phyloP scores from a whole-genome alignment of 2,797 vertebrate species.

The Clarias fuscus region DNA sequence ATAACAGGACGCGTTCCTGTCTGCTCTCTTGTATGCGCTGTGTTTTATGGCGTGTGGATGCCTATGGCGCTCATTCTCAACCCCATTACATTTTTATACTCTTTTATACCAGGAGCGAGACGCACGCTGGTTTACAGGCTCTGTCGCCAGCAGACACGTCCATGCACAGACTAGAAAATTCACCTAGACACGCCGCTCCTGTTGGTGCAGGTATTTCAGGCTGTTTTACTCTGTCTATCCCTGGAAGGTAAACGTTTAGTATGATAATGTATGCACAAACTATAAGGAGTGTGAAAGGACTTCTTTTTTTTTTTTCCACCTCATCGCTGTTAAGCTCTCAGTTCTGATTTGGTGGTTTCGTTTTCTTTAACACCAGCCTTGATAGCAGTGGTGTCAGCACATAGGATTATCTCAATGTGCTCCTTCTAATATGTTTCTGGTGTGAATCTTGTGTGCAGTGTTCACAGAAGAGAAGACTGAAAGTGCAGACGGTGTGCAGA shows the following conservation, averaged over 20 bases:
- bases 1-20: neutral
- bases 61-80: conserved; percentile 41
- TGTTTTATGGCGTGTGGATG: conserved; percentile 44
- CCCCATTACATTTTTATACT: conserved; percentile 48
- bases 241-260: neutral
- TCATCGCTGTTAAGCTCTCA: neutral
- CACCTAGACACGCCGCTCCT: conserved; percentile 9
- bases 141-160: conserved; percentile 31
- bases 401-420: neutral
- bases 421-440: neutral
- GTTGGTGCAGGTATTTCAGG: conserved; percentile 22
- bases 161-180: conserved; percentile 35
- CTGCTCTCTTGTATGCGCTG: conserved; percentile 35
- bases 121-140: conserved; percentile 28
- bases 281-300: neutral
- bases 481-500: neutral
- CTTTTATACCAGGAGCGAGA: conserved; percentile 40
- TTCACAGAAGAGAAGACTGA: conserved; percentile 17
- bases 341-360: neutral
- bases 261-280: neutral
- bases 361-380: neutral
- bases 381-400: neutral
- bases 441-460: neutral
- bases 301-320: neutral
- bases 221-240: neutral